These are phyloP conservation scores for Melipona quadrifasciata DNA, from an alignment of 1,140 invertebrate species.

Conservation along the genomic window DNA sequence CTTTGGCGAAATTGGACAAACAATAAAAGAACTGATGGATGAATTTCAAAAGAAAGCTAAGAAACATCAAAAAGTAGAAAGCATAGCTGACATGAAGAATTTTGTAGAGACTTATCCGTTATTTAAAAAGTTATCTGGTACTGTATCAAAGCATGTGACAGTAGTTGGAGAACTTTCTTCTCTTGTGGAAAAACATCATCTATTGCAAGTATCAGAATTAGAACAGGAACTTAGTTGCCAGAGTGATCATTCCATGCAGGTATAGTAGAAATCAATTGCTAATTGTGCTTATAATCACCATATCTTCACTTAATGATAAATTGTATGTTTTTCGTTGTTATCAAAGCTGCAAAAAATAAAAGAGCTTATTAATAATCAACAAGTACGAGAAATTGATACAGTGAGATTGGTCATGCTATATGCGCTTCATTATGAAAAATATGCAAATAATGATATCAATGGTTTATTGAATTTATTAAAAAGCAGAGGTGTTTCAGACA, in stretches of 20 bases:
- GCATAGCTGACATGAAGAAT: constrained; percentile 98
- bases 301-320: neutral
- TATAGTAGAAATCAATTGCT: constrained; percentile 73
- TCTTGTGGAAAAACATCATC: constrained; percentile 88
- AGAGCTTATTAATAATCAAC: constrained; percentile 86
- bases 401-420: constrained; percentile 95
- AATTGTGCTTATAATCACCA: neutral
- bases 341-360: constrained; percentile 85
- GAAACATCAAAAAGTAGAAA: constrained; percentile 98
- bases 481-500: constrained; percentile 85
- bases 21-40: constrained; percentile 98
- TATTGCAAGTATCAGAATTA: constrained; percentile 96
- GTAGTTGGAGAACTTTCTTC: constrained; percentile 97
- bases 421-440: constrained; percentile 94
- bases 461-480: constrained; percentile 88
- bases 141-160: constrained; percentile 98
- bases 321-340: constrained; percentile 47
- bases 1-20: constrained; percentile 99
- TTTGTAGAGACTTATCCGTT: constrained; percentile 99
- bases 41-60: constrained; percentile 98
- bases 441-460: constrained; percentile 92
- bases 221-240: constrained; percentile 98
- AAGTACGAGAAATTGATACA: constrained; percentile 91
- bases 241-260: constrained; percentile 93
- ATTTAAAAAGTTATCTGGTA: constrained; percentile 99